phyloP scores from a whole-genome alignment of 2,797 vertebrate species.

The Pangasius sanitwongsei region DNA sequence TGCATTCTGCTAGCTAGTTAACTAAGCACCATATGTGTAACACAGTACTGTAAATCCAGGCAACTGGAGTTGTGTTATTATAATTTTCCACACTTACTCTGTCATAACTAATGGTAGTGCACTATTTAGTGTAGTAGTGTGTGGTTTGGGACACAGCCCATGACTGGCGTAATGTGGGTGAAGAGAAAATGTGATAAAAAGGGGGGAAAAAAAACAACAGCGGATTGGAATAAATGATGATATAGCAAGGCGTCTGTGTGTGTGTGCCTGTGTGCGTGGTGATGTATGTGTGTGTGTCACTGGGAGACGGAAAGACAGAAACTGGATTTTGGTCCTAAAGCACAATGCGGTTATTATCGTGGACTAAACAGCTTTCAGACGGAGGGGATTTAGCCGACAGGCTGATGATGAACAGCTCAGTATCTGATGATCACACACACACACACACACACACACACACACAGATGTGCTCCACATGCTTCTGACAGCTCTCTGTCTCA shows the following conservation, averaged over 20 bases:
- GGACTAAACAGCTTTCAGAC: constrained; percentile 50
- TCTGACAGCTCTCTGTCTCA: constrained; percentile 20
- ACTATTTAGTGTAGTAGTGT: neutral
- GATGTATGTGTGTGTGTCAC: too few species aligned
- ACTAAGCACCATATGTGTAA: neutral
- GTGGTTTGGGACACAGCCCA: constrained; percentile 9
- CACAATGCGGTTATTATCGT: constrained; percentile 24
- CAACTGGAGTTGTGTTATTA: neutral
- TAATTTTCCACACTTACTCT: neutral
- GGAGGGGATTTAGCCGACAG: constrained; percentile 65
- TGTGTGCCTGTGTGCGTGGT: neutral
- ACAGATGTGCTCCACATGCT: constrained; percentile 38
- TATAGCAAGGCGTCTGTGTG: neutral
- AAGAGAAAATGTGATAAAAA: neutral
- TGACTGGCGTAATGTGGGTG: constrained; percentile 1
- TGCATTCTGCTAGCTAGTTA: neutral
- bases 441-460: constrained; percentile 22
- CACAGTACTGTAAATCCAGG: neutral
- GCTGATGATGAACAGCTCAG: constrained; percentile 70
- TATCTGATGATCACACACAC: constrained; percentile 56
- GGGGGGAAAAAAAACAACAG: neutral
- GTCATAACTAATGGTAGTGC: neutral
- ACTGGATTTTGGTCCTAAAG: constrained; percentile 4
- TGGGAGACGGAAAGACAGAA: neutral
- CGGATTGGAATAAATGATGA: neutral